These are phyloP conservation scores for Anoncus sp. DNA, from an alignment of 2,888 invertebrate genomes.

Conservation along the genomic window DNA sequence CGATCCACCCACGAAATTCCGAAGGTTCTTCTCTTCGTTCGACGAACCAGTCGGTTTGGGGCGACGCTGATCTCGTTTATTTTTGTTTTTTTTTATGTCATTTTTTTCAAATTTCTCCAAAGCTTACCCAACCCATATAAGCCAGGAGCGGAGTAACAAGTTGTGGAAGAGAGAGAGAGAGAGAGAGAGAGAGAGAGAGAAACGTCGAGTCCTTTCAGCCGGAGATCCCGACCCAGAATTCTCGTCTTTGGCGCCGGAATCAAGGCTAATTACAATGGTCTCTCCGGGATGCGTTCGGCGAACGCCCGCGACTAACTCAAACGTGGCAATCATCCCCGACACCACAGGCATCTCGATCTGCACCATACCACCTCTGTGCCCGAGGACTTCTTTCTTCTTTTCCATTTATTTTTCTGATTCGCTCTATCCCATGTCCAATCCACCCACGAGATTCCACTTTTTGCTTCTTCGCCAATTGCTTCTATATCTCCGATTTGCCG, in stretches of 20 bases:
- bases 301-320: constrained; percentile 57
- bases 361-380: constrained; percentile 50
- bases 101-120: constrained; percentile 59
- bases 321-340: constrained; percentile 65
- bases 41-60: constrained; percentile 68
- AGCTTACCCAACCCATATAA: constrained; percentile 47
- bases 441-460: constrained; percentile 70
- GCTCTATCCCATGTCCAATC: constrained; percentile 32
- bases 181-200: not conserved
- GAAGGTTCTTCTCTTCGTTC: constrained; percentile 70
- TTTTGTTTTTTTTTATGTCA: constrained; percentile 58
- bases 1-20: constrained; percentile 78
- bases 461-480: constrained; percentile 38
- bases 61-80: constrained; percentile 12
- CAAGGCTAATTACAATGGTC: constrained; percentile 74
- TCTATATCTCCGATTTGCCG: constrained; percentile 45
- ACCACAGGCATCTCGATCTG: constrained; percentile 59
- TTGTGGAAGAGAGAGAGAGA: constrained; percentile 10
- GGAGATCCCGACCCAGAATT: constrained; percentile 31
- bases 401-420: not conserved
- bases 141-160: constrained; percentile 27
- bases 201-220: constrained; percentile 31
- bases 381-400: constrained; percentile 64
- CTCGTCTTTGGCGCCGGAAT: constrained; percentile 62
- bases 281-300: constrained; percentile 67